Percentiles rank a stretch among this genome's conserved stretches.
phyloP scores from a whole-genome alignment of 2,797 vertebrate species.

The Megalops cyprinoides region DNA sequence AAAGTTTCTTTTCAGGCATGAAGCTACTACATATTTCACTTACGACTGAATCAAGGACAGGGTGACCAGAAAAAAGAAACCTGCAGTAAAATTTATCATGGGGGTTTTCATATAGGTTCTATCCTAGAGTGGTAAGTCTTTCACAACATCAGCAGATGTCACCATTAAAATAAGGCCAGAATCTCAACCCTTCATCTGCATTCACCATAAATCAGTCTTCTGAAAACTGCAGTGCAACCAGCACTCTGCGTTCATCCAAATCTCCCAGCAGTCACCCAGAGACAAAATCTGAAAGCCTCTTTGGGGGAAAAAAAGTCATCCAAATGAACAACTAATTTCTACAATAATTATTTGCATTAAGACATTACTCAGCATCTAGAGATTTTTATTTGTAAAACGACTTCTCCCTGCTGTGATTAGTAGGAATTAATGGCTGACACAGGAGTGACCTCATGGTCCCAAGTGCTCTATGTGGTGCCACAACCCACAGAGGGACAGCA shows the following conservation, averaged over 20 bases:
- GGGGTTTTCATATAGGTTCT: too few relatives aligned
- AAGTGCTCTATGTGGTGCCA: neutral
- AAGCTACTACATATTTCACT: neutral
- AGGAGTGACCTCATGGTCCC: constrained; percentile 5
- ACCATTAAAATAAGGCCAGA: neutral
- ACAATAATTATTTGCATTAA: constrained; percentile 11
- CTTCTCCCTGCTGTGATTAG: neutral
- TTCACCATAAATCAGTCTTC: constrained; percentile 1
- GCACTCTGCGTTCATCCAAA: constrained; percentile 8
- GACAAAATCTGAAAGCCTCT: constrained; percentile 26
- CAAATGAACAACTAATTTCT: too few relatives aligned
- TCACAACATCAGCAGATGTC: neutral
- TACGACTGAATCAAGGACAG: neutral
- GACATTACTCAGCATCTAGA: too few relatives aligned
- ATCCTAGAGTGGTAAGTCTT: too few relatives aligned
- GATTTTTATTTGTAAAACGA: neutral
- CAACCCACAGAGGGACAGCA: neutral
- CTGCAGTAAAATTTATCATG: neutral
- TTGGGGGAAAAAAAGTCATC: constrained; percentile 20
- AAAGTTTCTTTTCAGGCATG: neutral
- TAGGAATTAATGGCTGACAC: neutral
- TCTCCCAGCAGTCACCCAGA: constrained; percentile 9
- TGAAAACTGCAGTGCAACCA: neutral
- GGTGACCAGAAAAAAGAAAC: constrained; percentile 1
- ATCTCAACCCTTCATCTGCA: neutral